Percentiles rank a stretch among this genome's conserved stretches.
Conservation (phyloP, 2,113 vertebrate species). For the Pelmatolapia mariae region DNA sequence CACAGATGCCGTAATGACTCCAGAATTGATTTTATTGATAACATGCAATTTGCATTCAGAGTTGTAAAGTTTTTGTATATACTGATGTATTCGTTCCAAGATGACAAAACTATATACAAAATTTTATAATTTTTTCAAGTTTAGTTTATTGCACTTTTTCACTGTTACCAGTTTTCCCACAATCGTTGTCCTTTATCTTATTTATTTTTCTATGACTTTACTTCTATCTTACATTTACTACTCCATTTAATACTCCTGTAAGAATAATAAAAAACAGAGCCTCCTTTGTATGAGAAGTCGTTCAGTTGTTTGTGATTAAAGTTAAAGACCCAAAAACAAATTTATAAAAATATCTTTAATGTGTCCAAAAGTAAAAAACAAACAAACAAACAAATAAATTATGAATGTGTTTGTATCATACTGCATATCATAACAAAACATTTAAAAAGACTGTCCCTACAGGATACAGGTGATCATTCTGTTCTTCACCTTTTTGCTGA, state of each 20-base stretch:
- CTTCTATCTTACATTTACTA: neutral
- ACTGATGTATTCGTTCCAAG: neutral
- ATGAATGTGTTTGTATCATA: conserved; percentile 26
- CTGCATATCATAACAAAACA: conserved; percentile 25
- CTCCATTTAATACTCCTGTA: neutral
- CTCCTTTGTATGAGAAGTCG: neutral
- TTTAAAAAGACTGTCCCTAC: neutral
- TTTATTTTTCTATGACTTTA: neutral
- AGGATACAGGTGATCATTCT: neutral
- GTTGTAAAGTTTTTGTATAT: rapidly evolving
- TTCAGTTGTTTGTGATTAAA: neutral
- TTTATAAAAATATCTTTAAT: conserved; percentile 72
- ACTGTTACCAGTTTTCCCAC: neutral
- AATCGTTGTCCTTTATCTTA: neutral
- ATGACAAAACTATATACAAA: neutral
- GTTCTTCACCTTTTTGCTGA: neutral
- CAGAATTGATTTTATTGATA: neutral
- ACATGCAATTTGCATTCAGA: neutral
- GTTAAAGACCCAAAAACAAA: neutral
- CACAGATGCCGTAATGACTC: neutral
- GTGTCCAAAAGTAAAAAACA: conserved; percentile 59
- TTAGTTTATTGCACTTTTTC: neutral
- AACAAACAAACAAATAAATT: conserved; percentile 50
- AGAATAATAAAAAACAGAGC: neutral
- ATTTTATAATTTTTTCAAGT: neutral